These are phyloP conservation scores for Enteromius trimaculatus DNA, from an alignment of 2,797 vertebrate species.

Conservation along the genomic window DNA sequence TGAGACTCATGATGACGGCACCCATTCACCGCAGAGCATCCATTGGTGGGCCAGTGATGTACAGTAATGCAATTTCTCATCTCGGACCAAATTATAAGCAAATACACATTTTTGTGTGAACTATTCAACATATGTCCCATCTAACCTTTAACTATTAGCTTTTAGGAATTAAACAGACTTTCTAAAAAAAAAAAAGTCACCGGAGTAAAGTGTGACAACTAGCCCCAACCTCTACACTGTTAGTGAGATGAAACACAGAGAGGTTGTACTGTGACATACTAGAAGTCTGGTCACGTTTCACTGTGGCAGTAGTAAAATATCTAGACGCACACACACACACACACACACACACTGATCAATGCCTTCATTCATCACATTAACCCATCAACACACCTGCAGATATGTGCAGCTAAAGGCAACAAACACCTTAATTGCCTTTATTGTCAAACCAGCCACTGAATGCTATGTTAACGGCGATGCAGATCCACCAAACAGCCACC, in stretches of 20 bases:
- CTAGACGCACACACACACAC: neutral
- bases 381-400: constrained; percentile 8
- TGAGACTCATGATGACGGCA: neutral
- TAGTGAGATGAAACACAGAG: neutral
- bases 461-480: neutral
- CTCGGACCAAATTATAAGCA: neutral
- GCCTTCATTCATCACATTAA: constrained; percentile 24
- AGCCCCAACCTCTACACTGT: neutral
- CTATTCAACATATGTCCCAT: neutral
- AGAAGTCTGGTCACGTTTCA: constrained; percentile 75
- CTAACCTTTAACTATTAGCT: neutral
- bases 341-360: constrained; percentile 10
- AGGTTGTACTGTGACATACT: constrained; percentile 46
- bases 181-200: neutral
- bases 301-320: constrained; percentile 61
- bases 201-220: constrained; percentile 2
- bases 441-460: neutral
- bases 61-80: neutral
- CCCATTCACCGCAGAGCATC: neutral
- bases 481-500: neutral
- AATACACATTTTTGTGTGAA: neutral
- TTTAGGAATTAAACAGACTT: neutral
- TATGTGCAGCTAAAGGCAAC: constrained; percentile 13
- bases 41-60: neutral
- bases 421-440: neutral